Conservation (phyloP, 2,888 invertebrate genomes). For the Aspidiotus rigidus region DNA sequence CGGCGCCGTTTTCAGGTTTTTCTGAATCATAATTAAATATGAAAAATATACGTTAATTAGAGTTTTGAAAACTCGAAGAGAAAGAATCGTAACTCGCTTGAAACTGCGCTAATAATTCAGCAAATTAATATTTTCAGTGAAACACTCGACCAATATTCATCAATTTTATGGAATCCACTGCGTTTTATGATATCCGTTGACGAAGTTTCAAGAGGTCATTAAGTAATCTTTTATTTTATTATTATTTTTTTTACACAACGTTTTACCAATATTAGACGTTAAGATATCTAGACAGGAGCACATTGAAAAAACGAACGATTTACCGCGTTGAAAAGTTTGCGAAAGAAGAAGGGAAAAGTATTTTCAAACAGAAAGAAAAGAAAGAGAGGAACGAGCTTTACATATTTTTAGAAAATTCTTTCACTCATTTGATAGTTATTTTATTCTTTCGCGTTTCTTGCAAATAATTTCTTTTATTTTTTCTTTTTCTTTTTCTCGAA, state of each 20-base stretch:
- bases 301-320: too few species aligned
- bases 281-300: not conserved
- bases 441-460: conserved; percentile 6
- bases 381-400: conserved; percentile 14
- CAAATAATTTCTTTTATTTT: conserved; percentile 1
- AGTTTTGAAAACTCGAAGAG: not conserved
- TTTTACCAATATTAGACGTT: not conserved
- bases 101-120: conserved; percentile 14
- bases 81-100: not conserved
- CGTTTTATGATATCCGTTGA: conserved; percentile 11
- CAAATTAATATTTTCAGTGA: conserved; percentile 1
- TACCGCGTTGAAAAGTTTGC: too few species aligned
- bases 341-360: conserved; percentile 1
- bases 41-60: conserved; percentile 5
- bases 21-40: conserved; percentile 4
- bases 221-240: not conserved
- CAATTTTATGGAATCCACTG: conserved; percentile 5
- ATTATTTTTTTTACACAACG: not conserved
- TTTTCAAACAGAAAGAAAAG: not conserved
- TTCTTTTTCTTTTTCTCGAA: conserved; percentile 1
- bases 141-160: not conserved
- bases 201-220: conserved; percentile 21
- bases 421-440: conserved; percentile 22
- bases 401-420: conserved; percentile 16
- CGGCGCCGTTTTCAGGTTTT: conserved; percentile 13